Conservation (phyloP, 2,888 invertebrate species). For the Globia sparganii region DNA sequence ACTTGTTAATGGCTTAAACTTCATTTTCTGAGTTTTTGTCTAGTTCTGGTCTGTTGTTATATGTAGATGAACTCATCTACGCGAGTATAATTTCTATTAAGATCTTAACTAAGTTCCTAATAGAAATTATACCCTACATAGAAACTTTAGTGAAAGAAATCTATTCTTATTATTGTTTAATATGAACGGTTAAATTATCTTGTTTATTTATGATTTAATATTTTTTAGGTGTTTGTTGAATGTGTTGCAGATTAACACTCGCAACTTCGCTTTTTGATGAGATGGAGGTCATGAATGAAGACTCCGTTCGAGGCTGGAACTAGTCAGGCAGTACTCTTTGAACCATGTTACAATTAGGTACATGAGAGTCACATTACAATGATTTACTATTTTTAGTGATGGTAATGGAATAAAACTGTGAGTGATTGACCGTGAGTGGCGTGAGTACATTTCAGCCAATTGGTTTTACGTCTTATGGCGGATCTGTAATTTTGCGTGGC, state of each 20-base stretch:
- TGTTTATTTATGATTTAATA: neutral
- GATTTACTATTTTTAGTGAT: neutral
- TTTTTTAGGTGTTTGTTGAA: neutral
- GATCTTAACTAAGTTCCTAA: slow-evolving; percentile 21
- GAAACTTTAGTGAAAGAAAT: slow-evolving; percentile 16
- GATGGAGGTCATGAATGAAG: neutral
- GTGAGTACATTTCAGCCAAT: neutral
- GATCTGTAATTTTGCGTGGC: no score
- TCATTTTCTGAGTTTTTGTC: slow-evolving; percentile 21
- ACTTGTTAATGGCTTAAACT: slow-evolving; percentile 28
- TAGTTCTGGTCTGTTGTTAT: slow-evolving; percentile 15
- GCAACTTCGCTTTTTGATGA: neutral
- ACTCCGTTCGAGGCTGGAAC: neutral
- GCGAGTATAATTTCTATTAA: no score
- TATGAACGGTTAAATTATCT: neutral
- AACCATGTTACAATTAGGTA: no score
- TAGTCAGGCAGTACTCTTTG: neutral
- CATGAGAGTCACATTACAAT: neutral
- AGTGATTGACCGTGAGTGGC: no score
- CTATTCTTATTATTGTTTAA: slow-evolving; percentile 1
- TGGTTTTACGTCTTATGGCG: neutral
- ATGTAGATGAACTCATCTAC: slow-evolving; percentile 30
- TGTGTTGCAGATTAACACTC: neutral
- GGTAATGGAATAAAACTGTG: neutral
- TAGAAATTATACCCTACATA: neutral